Percentiles rank a stretch among this genome's conserved stretches.
Evolutionary conservation across 2,113 vertebrate species (phyloP).

Genomic region (Hyaena hyaena): DNA sequence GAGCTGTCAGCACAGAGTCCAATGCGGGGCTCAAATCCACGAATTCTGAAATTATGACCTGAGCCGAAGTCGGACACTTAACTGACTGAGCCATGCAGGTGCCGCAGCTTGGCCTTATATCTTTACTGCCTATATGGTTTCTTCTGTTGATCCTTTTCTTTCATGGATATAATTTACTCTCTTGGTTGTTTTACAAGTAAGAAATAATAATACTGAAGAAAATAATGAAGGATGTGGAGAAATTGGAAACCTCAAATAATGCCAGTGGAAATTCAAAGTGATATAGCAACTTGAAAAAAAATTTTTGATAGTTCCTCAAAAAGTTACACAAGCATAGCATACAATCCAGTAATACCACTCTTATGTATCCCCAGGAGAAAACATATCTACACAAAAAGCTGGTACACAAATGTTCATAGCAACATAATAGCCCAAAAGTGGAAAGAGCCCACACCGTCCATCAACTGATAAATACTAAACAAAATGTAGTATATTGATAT

Average conservation of each 20-base stretch:
- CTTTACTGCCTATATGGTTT: constrained; percentile 20
- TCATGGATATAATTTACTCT: constrained; percentile 7
- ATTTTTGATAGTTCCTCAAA: constrained; percentile 32
- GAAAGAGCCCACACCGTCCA: background rate
- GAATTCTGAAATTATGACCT: too few relatives aligned
- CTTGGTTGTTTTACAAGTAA: background rate
- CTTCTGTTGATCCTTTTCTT: constrained; percentile 24
- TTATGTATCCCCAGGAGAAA: constrained; percentile 2
- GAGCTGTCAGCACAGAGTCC: too few relatives aligned
- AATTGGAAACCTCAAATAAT: background rate
- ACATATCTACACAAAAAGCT: background rate
- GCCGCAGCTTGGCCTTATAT: background rate
- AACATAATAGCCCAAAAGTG: background rate
- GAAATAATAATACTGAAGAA: constrained; percentile 38
- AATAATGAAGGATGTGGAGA: background rate
- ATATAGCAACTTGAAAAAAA: background rate
- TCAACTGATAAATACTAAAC: background rate
- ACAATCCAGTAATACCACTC: background rate
- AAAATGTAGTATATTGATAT: constrained; percentile 3
- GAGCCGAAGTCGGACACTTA: too few relatives aligned
- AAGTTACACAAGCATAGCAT: background rate
- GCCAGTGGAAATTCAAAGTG: constrained; percentile 1
- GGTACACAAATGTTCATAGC: background rate
- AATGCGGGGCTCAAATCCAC: too few relatives aligned
- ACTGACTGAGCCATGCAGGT: too few relatives aligned